Conservation (phyloP, 2,888 invertebrate species). For the Plagodis pulveraria region DNA sequence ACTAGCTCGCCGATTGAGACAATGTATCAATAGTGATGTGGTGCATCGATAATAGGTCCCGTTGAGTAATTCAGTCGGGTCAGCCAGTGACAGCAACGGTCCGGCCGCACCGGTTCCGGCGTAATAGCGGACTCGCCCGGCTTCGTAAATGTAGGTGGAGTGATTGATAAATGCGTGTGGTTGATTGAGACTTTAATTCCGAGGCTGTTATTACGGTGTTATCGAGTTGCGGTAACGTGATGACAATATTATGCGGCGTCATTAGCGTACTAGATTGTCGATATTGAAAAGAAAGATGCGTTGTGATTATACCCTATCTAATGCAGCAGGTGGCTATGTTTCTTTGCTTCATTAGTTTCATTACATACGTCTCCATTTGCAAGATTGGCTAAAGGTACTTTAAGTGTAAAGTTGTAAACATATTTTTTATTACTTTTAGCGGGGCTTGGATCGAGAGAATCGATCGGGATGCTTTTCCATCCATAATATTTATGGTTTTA, state of each 20-base stretch:
- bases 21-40: slow-evolving; percentile 68
- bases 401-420: too few species aligned
- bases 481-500: too few species aligned
- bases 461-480: too few species aligned
- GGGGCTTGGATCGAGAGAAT: too few species aligned
- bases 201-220: slow-evolving; percentile 56
- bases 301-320: slow-evolving; percentile 32
- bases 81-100: slow-evolving; percentile 42
- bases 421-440: too few species aligned
- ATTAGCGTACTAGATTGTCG: slow-evolving; percentile 47
- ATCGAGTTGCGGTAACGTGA: slow-evolving; percentile 54
- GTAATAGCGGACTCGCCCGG: slow-evolving; percentile 32
- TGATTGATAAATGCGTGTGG: slow-evolving; percentile 66
- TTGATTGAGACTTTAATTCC: slow-evolving; percentile 72
- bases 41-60: slow-evolving; percentile 62
- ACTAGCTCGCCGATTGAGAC: slow-evolving; percentile 53
- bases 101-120: slow-evolving; percentile 50
- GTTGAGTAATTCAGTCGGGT: slow-evolving; percentile 61
- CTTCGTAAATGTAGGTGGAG: slow-evolving; percentile 52
- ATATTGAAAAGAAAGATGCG: slow-evolving; percentile 43
- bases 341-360: slow-evolving; percentile 9
- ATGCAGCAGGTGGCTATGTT: slow-evolving; percentile 19
- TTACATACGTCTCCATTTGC: neutral
- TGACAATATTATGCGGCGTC: slow-evolving; percentile 59
- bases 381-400: neutral